A percentile compares a stretch with the other conserved stretches of the same genome.
These are phyloP conservation scores for Champsocephalus gunnari DNA, from an alignment of 2,797 vertebrate species.

Conservation along the genomic window DNA sequence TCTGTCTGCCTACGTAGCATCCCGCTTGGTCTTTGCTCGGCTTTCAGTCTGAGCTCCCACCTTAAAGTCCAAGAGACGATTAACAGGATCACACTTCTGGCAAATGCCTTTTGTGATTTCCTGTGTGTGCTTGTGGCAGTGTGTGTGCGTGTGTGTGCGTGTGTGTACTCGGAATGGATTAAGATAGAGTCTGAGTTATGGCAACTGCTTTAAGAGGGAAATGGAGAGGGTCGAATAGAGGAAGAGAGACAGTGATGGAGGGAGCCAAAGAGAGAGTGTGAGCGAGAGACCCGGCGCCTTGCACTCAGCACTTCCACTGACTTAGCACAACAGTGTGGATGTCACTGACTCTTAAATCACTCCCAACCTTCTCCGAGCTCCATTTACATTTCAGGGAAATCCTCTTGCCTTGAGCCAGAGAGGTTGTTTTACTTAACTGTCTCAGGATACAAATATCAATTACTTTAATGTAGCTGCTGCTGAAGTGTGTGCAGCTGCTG, in stretches of 20 bases:
- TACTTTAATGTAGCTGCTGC: conserved; percentile 68
- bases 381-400: conserved; percentile 80
- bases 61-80: conserved; percentile 36
- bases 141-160: conserved; percentile 4
- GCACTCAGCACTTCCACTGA: conserved; percentile 79
- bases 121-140: not conserved
- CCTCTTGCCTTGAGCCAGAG: conserved; percentile 67
- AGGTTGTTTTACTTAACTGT: conserved; percentile 80
- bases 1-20: conserved; percentile 30
- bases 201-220: conserved; percentile 66
- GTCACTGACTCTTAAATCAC: conserved; percentile 82
- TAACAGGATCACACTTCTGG: conserved; percentile 41
- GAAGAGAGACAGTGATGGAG: conserved; percentile 62
- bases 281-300: conserved; percentile 57
- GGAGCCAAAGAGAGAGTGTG: conserved; percentile 32
- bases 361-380: conserved; percentile 61
- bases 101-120: conserved; percentile 50
- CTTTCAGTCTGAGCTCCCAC: conserved; percentile 37
- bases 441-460: conserved; percentile 74
- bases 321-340: conserved; percentile 71
- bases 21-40: conserved; percentile 30
- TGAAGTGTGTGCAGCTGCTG: conserved; percentile 36
- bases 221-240: conserved; percentile 51
- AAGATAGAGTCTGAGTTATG: conserved; percentile 74
- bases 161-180: conserved; percentile 67